Evolutionary conservation across 2,888 invertebrate species (phyloP).

Genomic region (Athripsodes cinereus): DNA sequence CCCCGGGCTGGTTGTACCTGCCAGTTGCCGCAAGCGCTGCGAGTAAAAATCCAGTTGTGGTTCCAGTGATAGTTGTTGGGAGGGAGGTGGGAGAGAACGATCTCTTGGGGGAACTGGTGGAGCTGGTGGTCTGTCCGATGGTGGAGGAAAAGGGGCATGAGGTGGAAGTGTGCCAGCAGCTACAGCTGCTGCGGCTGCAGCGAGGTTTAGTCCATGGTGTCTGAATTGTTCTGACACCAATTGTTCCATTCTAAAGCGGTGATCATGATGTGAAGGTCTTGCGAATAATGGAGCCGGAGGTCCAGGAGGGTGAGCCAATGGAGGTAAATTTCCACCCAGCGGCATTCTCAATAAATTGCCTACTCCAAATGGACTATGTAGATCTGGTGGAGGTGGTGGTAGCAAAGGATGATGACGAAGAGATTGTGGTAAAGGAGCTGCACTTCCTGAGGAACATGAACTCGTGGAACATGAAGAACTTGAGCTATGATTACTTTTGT

Average conservation of each 20-base stretch:
- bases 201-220: conserved; percentile 70
- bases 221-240: conserved; percentile 77
- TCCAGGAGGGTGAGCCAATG: conserved; percentile 62
- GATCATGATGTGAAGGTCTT: conserved; percentile 70
- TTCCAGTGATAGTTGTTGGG: conserved; percentile 68
- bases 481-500: conserved; percentile 48
- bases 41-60: conserved; percentile 98
- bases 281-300: conserved; percentile 70
- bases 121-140: conserved; percentile 51
- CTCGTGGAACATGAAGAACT: conserved; percentile 47
- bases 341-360: conserved; percentile 70
- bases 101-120: conserved; percentile 48
- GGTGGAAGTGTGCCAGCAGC: conserved; percentile 57
- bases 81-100: conserved; percentile 44
- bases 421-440: conserved; percentile 55
- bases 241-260: conserved; percentile 78
- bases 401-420: conserved; percentile 62
- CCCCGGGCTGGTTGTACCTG: conserved; percentile 91
- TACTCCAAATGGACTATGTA: conserved; percentile 71
- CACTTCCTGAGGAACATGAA: conserved; percentile 52
- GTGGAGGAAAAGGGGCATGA: conserved; percentile 56
- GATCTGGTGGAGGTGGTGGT: conserved; percentile 67
- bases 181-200: conserved; percentile 68
- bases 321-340: conserved; percentile 56
- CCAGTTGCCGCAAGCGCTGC: conserved; percentile 98